Evolutionary conservation across 1,140 invertebrate species (phyloP), one percentile per base, ranked within the genome.

Genomic region (Bombus sibiricus): DNA sequence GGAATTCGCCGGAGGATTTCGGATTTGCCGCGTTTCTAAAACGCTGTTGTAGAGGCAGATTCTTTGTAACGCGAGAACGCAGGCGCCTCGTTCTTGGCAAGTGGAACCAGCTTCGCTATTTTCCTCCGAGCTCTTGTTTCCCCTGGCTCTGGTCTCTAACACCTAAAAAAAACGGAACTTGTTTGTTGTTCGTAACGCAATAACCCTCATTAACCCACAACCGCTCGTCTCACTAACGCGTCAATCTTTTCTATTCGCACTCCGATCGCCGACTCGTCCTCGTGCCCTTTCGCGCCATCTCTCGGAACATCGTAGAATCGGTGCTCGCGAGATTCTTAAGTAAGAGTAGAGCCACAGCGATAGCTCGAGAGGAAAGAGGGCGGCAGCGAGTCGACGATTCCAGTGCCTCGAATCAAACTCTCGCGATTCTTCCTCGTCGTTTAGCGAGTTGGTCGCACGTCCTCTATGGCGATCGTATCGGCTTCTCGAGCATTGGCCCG

Each of bases 181-280:
- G 22, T 59, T 73, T 18, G n/a, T 74, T 41, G 62, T 47, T 34
- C 57, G 81, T 83, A 53, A 83, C 81, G 28, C 59, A 64, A 69
- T 77, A 83, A 76, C 81, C 41, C 9, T 10, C 18, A 32, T 32
- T 32, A 64, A n/a, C 2, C 13, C 12, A 32, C 13, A 32, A 18
- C 0, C n/a, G 15, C 1, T 32, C 13, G 62, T 32, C 32, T 47
- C 25, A 77, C 72, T 77, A 83, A 77, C 64, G 28, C 62, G 28
- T 4, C 41, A 53, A 18, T 32, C 32, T 32, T 66, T 22, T 32
- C 62, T 32, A 2, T 32, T 64, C 62, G 28, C 25, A 10, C n/a
- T 41, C 3, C 0, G n/a, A 6, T 74, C 72, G 71, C 6, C 71
- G 71, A 43, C 39, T 43, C 71, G 71, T 43, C 15, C 39, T 69